Percentiles rank a stretch among this genome's conserved stretches.
Conservation (phyloP, 2,888 invertebrate genomes). For the Pristionchus arcanus region DNA sequence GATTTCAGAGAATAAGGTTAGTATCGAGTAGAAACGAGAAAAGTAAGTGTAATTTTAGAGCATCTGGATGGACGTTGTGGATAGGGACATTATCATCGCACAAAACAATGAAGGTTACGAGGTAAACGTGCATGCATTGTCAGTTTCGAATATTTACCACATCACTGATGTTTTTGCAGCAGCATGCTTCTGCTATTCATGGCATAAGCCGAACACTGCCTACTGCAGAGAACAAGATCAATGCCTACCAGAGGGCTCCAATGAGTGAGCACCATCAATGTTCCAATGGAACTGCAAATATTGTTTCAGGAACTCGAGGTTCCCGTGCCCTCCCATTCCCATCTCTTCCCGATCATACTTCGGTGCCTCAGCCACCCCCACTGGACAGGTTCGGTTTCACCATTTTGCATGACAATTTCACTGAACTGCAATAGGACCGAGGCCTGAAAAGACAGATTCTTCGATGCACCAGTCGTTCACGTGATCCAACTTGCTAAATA, state of each 20-base stretch:
- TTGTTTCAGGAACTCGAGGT: neutral
- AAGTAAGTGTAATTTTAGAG: conserved; percentile 52
- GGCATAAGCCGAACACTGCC: neutral
- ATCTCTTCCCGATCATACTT: conserved; percentile 64
- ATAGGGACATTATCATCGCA: conserved; percentile 59
- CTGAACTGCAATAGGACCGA: too few species aligned
- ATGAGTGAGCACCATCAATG: neutral
- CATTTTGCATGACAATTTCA: neutral
- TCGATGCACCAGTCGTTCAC: too few species aligned
- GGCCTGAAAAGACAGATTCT: too few species aligned
- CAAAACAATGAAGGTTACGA: conserved; percentile 62
- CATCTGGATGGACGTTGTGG: conserved; percentile 74
- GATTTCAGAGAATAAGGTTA: conserved; percentile 57
- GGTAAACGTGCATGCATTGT: conserved; percentile 38
- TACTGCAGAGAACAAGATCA: neutral
- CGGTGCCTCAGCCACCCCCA: conserved; percentile 62
- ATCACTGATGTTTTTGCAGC: neutral
- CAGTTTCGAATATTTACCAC: neutral
- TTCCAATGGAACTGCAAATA: neutral
- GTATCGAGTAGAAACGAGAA: neutral
- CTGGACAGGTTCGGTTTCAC: conserved; percentile 56
- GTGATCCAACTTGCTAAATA: too few species aligned
- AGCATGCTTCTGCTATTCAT: conserved; percentile 40
- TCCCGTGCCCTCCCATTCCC: conserved; percentile 64
- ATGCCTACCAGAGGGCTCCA: neutral